Conservation (phyloP, 2,888 invertebrate genomes). For the Trissoscelio sp. region DNA sequence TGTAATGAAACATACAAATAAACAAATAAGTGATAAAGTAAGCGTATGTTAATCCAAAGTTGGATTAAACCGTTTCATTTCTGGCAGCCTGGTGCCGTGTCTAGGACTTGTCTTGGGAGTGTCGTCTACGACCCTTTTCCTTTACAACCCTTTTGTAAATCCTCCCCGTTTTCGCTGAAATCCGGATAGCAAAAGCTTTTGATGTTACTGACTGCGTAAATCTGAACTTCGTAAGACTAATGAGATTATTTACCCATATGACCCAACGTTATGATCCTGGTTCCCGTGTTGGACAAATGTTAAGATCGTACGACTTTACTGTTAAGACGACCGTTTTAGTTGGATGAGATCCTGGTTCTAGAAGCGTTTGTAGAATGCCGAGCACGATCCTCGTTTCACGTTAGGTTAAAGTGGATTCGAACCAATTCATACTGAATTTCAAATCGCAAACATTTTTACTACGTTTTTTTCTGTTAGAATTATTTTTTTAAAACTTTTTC, state of each 20-base stretch:
- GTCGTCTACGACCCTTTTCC: constrained; percentile 63
- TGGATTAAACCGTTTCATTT: constrained; percentile 59
- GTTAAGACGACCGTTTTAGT: constrained; percentile 39
- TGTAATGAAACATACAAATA: too few relatives aligned
- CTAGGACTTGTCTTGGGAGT: constrained; percentile 72
- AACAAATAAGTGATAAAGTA: not conserved
- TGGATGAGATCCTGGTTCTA: constrained; percentile 78
- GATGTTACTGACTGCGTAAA: constrained; percentile 79
- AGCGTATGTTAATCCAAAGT: not conserved
- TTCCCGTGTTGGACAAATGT: constrained; percentile 67
- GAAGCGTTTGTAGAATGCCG: constrained; percentile 72
- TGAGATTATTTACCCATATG: constrained; percentile 33
- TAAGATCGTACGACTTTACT: constrained; percentile 49
- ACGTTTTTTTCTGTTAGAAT: too few relatives aligned
- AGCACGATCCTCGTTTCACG: constrained; percentile 75
- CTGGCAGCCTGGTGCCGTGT: constrained; percentile 75
- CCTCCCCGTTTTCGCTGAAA: constrained; percentile 72
- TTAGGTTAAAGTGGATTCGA: constrained; percentile 40
- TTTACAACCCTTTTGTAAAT: constrained; percentile 46
- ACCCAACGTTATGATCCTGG: constrained; percentile 55
- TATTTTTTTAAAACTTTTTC: too few relatives aligned
- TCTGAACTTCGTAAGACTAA: constrained; percentile 46
- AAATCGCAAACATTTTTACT: too few relatives aligned
- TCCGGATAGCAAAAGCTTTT: constrained; percentile 81
- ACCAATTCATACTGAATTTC: not conserved